Percentiles rank a stretch among this genome's conserved stretches.
These are phyloP conservation scores for Hippolais icterina DNA, from an alignment of 2,113 vertebrate genomes.

Conservation along the genomic window DNA sequence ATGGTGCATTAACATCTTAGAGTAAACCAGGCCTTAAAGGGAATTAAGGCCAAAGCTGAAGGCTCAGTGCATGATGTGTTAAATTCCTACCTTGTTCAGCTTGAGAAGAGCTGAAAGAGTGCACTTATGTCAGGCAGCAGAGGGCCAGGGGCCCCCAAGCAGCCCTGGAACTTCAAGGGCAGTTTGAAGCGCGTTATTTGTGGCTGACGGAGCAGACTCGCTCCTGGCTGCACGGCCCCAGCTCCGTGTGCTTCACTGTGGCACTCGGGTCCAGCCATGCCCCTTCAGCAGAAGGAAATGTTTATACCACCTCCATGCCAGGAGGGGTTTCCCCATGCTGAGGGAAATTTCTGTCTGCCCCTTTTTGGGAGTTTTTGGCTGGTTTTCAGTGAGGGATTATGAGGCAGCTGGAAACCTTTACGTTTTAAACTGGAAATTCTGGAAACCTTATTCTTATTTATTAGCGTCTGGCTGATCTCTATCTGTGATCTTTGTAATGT, in stretches of 20 bases:
- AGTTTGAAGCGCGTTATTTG: fast-evolving
- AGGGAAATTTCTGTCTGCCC: not conserved
- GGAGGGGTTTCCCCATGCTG: not conserved
- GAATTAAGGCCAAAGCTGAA: not conserved
- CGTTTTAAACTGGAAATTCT: conserved; percentile 35
- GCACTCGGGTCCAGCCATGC: not conserved
- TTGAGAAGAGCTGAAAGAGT: not conserved
- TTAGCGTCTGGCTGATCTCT: conserved; percentile 43
- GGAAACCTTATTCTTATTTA: conserved; percentile 45
- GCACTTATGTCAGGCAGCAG: not conserved
- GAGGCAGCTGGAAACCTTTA: conserved; percentile 53
- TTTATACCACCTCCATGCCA: not conserved
- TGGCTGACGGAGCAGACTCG: fast-evolving
- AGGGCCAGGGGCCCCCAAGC: not conserved
- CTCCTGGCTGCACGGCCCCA: not conserved
- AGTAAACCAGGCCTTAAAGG: not conserved
- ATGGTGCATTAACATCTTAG: not conserved
- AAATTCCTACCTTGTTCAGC: not conserved
- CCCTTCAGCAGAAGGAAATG: not conserved
- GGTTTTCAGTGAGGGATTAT: conserved; percentile 30
- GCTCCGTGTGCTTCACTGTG: not conserved
- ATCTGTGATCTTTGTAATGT: conserved; percentile 45
- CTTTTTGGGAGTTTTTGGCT: not conserved
- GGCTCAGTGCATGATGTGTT: not conserved
- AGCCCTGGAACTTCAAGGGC: not conserved